Evolutionary conservation across 2,888 invertebrate genomes (phyloP).

Genomic region (Callinectes sapidus): DNA sequence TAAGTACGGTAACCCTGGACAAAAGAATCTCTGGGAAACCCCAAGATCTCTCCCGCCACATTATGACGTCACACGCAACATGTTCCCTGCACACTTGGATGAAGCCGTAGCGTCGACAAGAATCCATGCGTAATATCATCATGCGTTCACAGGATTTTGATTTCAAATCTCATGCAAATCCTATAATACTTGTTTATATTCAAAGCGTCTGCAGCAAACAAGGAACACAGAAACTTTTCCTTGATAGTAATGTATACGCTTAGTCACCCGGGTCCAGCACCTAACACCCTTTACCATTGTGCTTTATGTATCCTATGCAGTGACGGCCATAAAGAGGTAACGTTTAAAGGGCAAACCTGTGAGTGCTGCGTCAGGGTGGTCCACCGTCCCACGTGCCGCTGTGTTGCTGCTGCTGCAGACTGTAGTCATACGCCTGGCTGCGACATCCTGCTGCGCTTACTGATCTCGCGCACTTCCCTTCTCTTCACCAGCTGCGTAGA

Average conservation of each 20-base stretch:
- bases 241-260: background rate
- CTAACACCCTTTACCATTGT: background rate
- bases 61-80: background rate
- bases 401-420: background rate
- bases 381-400: background rate
- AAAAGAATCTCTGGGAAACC: constrained; percentile 4
- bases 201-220: background rate
- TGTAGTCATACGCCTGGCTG: background rate
- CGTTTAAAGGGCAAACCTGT: background rate
- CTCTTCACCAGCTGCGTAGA: background rate
- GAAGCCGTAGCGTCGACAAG: background rate
- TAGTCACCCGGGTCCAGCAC: background rate
- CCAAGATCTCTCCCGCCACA: background rate
- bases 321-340: background rate
- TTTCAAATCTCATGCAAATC: background rate
- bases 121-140: background rate
- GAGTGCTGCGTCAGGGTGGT: background rate
- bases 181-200: background rate
- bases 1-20: constrained; percentile 17
- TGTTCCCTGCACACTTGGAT: background rate
- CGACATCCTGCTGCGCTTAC: background rate
- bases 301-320: background rate
- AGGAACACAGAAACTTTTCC: background rate
- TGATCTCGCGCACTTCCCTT: background rate
- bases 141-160: background rate